A percentile compares a stretch with the other conserved stretches of the same genome.
Conservation (phyloP, 2,113 vertebrate genomes). For the Apeltes quadracus region DNA sequence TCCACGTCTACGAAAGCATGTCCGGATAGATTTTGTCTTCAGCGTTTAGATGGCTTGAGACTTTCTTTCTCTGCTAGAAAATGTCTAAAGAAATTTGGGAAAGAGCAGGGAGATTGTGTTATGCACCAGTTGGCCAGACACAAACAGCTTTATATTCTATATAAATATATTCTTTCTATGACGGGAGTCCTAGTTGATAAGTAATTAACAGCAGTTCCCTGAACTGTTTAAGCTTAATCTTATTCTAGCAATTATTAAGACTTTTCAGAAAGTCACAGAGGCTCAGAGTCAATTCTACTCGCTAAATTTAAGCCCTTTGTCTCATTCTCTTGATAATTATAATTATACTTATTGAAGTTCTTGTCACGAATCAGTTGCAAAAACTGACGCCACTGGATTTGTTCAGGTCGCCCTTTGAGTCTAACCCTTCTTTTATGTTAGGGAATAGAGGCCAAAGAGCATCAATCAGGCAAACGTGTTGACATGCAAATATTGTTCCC, state of each 20-base stretch:
- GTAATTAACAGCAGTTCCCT: background rate
- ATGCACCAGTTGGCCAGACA: background rate
- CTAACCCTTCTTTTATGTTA: background rate
- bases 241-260: background rate
- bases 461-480: background rate
- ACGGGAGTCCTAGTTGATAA: too few relatives aligned
- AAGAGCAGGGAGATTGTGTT: slow-evolving; percentile 6
- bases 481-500: background rate
- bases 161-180: too few relatives aligned
- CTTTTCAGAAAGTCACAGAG: background rate
- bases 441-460: background rate
- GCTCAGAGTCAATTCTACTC: too few relatives aligned
- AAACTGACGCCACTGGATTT: background rate
- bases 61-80: background rate
- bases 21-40: background rate
- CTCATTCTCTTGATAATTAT: background rate
- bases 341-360: too few relatives aligned
- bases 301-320: background rate
- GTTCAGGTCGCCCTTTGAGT: background rate
- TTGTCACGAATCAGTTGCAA: background rate
- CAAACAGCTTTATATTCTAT: background rate
- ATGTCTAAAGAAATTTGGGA: background rate
- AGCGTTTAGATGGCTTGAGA: background rate
- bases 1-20: background rate
- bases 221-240: background rate